Percentiles rank a stretch among this genome's conserved stretches.
These are phyloP conservation scores for Xestoiulus laeticollis DNA, from an alignment of 2,888 invertebrate species.

Conservation along the genomic window DNA sequence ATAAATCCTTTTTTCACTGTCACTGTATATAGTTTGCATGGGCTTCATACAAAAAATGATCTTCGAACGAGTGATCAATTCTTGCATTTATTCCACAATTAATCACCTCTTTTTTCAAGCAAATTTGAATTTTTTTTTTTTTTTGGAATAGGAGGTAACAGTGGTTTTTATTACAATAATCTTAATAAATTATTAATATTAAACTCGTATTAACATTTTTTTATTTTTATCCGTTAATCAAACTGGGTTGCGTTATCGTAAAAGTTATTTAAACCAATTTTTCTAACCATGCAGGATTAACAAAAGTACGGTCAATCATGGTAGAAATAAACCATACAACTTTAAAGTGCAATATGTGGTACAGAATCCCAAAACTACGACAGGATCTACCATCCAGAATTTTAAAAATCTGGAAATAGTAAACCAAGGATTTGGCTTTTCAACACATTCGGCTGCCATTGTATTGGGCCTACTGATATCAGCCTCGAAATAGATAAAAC, in stretches of 20 bases:
- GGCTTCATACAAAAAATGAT: background rate
- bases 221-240: background rate
- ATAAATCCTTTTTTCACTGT: slow-evolving; percentile 42
- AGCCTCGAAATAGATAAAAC: too few relatives aligned
- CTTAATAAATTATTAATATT: background rate
- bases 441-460: too few relatives aligned
- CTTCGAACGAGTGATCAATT: background rate
- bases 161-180: background rate
- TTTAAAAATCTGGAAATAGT: too few relatives aligned
- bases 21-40: background rate
- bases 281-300: background rate
- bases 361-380: too few relatives aligned
- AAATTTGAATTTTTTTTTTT: background rate
- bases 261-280: background rate
- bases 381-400: too few relatives aligned
- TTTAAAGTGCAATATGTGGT: too few relatives aligned
- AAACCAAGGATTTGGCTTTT: too few relatives aligned
- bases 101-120: background rate
- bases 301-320: background rate
- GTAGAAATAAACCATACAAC: background rate
- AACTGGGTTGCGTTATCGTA: background rate
- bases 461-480: too few relatives aligned
- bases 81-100: background rate
- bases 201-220: too few relatives aligned
- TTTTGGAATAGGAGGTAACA: background rate